A percentile compares a stretch with the other conserved stretches of the same genome.
These are phyloP conservation scores for Apamea crenata DNA, from an alignment of 2,888 invertebrate species.

Conservation along the genomic window DNA sequence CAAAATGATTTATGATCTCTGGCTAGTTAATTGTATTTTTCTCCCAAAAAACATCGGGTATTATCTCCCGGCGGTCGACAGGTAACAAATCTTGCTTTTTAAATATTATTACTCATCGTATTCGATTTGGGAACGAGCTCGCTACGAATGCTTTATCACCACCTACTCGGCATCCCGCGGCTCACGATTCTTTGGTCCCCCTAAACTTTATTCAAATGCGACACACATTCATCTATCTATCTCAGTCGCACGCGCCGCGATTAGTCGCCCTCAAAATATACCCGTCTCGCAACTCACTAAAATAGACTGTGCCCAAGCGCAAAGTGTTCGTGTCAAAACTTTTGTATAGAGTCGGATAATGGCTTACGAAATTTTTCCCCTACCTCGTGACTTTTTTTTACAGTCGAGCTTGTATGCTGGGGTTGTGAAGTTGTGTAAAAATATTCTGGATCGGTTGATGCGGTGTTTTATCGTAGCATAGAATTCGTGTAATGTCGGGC, in stretches of 20 bases:
- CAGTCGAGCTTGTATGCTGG: conserved; percentile 87
- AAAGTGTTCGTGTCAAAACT: conserved; percentile 90
- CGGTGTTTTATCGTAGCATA: conserved; percentile 81
- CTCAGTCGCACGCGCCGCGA: conserved; percentile 80
- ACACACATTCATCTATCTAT: conserved; percentile 86
- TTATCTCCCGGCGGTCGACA: conserved; percentile 88
- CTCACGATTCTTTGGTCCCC: conserved; percentile 88
- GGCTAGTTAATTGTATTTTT: conserved; percentile 90
- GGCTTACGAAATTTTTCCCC: conserved; percentile 90
- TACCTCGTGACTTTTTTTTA: conserved; percentile 89
- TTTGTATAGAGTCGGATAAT: conserved; percentile 88
- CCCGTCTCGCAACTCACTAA: conserved; percentile 87
- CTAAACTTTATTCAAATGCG: conserved; percentile 90
- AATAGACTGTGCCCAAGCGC: conserved; percentile 91
- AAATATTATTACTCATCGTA: conserved; percentile 90
- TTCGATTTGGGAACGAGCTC: conserved; percentile 89
- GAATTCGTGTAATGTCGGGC: conserved; percentile 80
- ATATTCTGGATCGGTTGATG: conserved; percentile 83
- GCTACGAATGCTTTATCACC: conserved; percentile 90
- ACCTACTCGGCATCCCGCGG: conserved; percentile 90
- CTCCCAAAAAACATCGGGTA: conserved; percentile 86
- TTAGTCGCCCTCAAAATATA: conserved; percentile 78
- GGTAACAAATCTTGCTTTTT: conserved; percentile 90
- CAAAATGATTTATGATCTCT: conserved; percentile 85
- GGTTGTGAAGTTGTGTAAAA: conserved; percentile 88